Evolutionary conservation across 2,797 vertebrate genomes (phyloP).

Genomic region (Pangasius krempfi): DNA sequence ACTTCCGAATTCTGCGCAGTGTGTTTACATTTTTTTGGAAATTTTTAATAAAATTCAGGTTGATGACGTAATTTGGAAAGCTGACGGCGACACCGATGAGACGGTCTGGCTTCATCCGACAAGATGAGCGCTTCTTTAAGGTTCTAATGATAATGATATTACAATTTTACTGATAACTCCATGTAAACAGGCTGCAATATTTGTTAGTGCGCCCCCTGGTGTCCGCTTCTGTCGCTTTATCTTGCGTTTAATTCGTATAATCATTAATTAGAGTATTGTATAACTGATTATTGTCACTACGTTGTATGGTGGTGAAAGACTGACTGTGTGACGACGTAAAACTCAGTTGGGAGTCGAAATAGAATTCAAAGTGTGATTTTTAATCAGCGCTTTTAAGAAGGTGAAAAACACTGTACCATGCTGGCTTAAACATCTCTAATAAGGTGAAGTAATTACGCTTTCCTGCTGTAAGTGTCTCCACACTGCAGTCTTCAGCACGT

Average conservation of each 20-base stretch:
- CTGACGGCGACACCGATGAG: background rate
- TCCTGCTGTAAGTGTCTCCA: constrained; percentile 43
- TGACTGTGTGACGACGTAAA: background rate
- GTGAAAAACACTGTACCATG: background rate
- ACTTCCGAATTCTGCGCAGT: background rate
- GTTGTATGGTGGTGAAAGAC: background rate
- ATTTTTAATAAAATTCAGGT: background rate
- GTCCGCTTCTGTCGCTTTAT: background rate
- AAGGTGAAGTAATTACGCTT: constrained; percentile 54
- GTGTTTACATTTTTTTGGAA: background rate
- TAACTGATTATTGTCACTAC: background rate
- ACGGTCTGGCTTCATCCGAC: background rate
- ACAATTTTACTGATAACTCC: background rate
- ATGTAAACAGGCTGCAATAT: background rate
- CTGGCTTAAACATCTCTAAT: constrained; percentile 40
- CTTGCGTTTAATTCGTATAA: background rate
- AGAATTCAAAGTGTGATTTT: constrained; percentile 7
- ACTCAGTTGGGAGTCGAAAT: background rate
- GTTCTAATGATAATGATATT: background rate
- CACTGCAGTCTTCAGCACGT: constrained; percentile 46
- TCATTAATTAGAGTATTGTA: no score
- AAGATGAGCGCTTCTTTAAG: background rate
- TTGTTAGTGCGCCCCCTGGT: background rate
- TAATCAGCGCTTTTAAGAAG: constrained; percentile 7
- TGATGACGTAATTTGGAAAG: background rate